phyloP scores from a whole-genome alignment of 2,113 vertebrate species.

The Laticauda laticaudata region DNA sequence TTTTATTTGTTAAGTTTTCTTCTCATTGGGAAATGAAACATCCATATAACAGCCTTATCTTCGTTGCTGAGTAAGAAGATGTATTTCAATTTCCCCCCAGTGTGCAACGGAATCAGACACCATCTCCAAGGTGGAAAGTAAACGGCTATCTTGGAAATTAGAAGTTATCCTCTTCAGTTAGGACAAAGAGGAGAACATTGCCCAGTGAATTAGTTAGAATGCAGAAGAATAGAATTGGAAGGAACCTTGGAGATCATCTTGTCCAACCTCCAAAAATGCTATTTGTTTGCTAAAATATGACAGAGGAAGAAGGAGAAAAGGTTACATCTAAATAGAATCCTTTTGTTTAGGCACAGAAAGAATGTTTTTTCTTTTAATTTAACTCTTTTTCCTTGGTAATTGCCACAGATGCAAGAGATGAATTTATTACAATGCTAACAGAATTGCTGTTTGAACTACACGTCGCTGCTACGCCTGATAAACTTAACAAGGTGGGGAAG shows the following conservation, averaged over 20 bases:
- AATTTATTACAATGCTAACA: constrained; percentile 89
- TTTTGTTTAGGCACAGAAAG: background rate
- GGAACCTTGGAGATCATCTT: background rate
- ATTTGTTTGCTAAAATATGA: background rate
- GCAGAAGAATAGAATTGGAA: background rate
- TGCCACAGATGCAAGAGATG: constrained; percentile 78
- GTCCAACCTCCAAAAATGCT: background rate
- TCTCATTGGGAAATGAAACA: background rate
- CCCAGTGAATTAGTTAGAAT: background rate
- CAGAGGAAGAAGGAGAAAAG: background rate
- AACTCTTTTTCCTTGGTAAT: constrained; percentile 33
- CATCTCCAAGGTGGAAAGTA: background rate
- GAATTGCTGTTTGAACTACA: constrained; percentile 96
- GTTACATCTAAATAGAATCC: background rate
- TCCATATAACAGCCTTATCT: background rate
- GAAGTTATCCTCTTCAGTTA: background rate
- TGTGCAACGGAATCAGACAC: background rate
- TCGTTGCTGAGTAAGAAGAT: background rate
- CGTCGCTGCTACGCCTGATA: constrained; percentile 95
- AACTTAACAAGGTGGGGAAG: constrained; percentile 89
- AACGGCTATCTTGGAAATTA: background rate
- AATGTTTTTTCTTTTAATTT: background rate
- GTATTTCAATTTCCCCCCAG: background rate
- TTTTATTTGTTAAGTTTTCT: background rate
- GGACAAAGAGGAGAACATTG: background rate